phyloP scores from a whole-genome alignment of 2,113 vertebrate genomes.

The Archocentrus centrarchus region DNA sequence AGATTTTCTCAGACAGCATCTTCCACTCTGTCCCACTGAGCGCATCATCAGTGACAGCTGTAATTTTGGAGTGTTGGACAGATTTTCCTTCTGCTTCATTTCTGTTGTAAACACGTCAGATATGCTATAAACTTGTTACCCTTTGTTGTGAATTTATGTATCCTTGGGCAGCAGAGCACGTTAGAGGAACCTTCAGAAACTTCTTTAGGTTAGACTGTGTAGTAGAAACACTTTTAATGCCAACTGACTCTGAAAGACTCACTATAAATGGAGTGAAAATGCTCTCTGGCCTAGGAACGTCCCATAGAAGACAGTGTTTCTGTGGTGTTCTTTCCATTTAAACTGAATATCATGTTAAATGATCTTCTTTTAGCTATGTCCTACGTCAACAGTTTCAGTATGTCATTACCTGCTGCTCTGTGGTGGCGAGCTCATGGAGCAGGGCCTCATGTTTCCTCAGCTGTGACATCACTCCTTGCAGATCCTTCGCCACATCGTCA shows the following conservation, averaged over 20 bases:
- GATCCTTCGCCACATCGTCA: conserved; percentile 85
- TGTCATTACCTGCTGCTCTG: conserved; percentile 82
- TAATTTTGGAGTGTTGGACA: not conserved
- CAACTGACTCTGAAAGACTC: not conserved
- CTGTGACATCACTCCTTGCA: conserved; percentile 84
- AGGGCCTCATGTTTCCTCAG: conserved; percentile 85
- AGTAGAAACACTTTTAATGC: too few species aligned
- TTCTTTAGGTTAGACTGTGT: not conserved
- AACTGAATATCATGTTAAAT: not conserved
- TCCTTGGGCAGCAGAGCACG: not conserved
- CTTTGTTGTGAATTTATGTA: not conserved
- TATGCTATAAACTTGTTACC: too few species aligned
- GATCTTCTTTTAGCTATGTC: not conserved
- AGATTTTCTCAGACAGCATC: not conserved
- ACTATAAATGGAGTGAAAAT: not conserved
- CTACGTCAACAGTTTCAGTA: not conserved
- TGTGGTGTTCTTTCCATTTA: not conserved
- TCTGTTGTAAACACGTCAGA: not conserved
- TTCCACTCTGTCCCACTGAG: not conserved
- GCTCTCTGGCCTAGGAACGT: not conserved
- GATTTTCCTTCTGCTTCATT: not conserved
- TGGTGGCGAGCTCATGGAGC: conserved; percentile 81
- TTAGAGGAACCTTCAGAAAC: not conserved
- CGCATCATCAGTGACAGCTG: not conserved
- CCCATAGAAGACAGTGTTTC: not conserved